Conservation (phyloP, 1,140 invertebrate genomes). For the Onthophagus taurus region DNA sequence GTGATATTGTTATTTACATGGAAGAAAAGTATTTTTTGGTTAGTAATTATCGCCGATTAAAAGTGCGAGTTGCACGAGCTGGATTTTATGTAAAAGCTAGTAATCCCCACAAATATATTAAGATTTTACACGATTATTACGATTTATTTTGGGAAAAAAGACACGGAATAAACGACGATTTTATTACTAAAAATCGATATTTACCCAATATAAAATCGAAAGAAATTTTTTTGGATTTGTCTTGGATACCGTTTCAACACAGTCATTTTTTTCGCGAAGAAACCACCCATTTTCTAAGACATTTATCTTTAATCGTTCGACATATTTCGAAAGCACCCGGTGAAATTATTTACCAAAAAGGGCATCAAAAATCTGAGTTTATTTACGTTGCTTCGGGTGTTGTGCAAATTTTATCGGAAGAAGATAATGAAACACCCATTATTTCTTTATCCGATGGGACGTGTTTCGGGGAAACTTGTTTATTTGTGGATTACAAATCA, state of each 20-base stretch:
- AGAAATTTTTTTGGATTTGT: slow-evolving; percentile 15
- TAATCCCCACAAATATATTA: neutral
- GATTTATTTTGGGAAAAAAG: slow-evolving; percentile 7
- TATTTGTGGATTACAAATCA: slow-evolving; percentile 13
- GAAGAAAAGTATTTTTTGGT: neutral
- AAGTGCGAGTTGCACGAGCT: too few relatives aligned
- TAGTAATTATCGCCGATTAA: neutral
- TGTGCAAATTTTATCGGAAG: slow-evolving; percentile 17
- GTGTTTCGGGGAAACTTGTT: slow-evolving; percentile 15
- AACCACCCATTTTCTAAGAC: slow-evolving; percentile 10
- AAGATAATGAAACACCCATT: slow-evolving; percentile 18
- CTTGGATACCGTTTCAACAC: slow-evolving; percentile 17
- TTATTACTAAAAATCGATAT: neutral
- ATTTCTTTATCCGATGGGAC: slow-evolving; percentile 17
- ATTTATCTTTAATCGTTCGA: slow-evolving; percentile 1
- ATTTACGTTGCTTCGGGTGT: slow-evolving; percentile 17
- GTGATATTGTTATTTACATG: neutral
- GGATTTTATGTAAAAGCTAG: too few relatives aligned
- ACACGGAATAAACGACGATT: neutral
- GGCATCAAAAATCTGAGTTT: slow-evolving; percentile 12
- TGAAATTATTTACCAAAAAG: slow-evolving; percentile 10
- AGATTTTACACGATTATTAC: neutral
- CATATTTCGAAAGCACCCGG: slow-evolving; percentile 5
- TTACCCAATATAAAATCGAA: slow-evolving; percentile 8
- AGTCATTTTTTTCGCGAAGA: slow-evolving; percentile 15